Percentiles rank a stretch among this genome's conserved stretches.
These are phyloP conservation scores for Scytalopus superciliaris DNA, from an alignment of 2,113 vertebrate genomes.

Conservation along the genomic window DNA sequence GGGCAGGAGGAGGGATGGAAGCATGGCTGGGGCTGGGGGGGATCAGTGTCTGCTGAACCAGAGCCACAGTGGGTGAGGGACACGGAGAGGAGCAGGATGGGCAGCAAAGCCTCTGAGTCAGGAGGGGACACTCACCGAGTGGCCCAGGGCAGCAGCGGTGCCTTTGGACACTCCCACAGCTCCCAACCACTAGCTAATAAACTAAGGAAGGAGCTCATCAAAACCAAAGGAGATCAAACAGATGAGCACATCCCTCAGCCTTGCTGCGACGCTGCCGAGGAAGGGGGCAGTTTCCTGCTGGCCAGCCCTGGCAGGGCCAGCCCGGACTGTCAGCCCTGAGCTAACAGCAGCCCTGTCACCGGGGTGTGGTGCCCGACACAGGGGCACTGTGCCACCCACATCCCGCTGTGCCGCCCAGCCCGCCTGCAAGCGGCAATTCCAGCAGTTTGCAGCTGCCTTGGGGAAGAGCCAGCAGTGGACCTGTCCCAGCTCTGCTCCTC, in stretches of 20 bases:
- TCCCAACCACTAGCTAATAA: not conserved
- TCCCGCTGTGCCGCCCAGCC: fast-evolving
- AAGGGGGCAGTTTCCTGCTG: not conserved
- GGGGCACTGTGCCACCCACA: not conserved
- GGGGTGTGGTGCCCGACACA: fast-evolving
- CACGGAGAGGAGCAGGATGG: not conserved
- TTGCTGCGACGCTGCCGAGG: fast-evolving
- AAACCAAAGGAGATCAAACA: not conserved
- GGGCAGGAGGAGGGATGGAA: too few relatives aligned
- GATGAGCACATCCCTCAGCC: not conserved
- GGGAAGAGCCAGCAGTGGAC: not conserved
- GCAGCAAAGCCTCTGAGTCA: constrained; percentile 33
- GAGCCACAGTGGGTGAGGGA: not conserved
- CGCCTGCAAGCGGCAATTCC: not conserved
- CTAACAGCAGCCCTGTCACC: not conserved
- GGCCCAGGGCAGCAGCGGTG: not conserved
- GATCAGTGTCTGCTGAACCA: not conserved
- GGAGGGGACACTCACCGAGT: not conserved
- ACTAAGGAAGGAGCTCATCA: not conserved
- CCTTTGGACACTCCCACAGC: not conserved
- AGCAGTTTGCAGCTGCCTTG: not conserved
- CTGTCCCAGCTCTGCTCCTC: not conserved
- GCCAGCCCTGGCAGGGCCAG: not conserved
- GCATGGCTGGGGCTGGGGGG: not conserved
- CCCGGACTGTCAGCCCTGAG: fast-evolving